Evolutionary conservation across 1,140 invertebrate genomes (phyloP).

Genomic region (Carposina sasakii): DNA sequence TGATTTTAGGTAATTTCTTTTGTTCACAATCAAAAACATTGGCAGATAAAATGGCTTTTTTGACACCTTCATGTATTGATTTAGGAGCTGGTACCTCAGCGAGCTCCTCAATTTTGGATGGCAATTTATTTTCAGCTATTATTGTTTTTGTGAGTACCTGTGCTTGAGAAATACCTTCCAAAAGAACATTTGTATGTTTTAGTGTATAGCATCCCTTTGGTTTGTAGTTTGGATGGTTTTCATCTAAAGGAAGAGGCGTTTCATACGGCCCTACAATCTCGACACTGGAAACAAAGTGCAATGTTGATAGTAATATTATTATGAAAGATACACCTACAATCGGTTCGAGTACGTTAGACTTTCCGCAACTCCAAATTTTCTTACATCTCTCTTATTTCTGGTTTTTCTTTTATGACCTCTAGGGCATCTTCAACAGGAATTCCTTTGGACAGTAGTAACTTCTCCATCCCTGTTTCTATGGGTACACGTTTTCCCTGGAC

Average conservation of each 20-base stretch:
- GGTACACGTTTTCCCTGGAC: constrained; percentile 74
- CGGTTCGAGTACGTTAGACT: not conserved
- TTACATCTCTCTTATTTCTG: constrained; percentile 38
- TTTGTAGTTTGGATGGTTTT: constrained; percentile 78
- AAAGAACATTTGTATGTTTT: constrained; percentile 76
- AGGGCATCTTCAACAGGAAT: constrained; percentile 73
- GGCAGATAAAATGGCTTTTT: constrained; percentile 78
- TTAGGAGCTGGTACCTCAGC: constrained; percentile 62
- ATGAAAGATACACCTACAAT: no score
- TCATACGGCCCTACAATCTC: constrained; percentile 66
- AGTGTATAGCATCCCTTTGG: constrained; percentile 74
- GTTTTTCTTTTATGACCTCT: constrained; percentile 68
- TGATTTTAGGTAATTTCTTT: constrained; percentile 81
- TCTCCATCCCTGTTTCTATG: constrained; percentile 67
- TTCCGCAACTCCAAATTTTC: not conserved
- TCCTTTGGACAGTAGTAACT: constrained; percentile 66
- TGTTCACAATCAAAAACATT: constrained; percentile 86
- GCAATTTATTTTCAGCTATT: constrained; percentile 75
- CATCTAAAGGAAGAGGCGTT: constrained; percentile 53
- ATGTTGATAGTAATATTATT: constrained; percentile 11
- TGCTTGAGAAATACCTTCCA: constrained; percentile 83
- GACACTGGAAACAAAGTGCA: constrained; percentile 40
- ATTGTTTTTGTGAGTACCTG: constrained; percentile 83
- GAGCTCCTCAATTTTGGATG: constrained; percentile 71
- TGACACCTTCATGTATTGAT: constrained; percentile 72